Evolutionary conservation across 2,888 invertebrate species (phyloP).

Genomic region (Aphidoletes aphidimyza): DNA sequence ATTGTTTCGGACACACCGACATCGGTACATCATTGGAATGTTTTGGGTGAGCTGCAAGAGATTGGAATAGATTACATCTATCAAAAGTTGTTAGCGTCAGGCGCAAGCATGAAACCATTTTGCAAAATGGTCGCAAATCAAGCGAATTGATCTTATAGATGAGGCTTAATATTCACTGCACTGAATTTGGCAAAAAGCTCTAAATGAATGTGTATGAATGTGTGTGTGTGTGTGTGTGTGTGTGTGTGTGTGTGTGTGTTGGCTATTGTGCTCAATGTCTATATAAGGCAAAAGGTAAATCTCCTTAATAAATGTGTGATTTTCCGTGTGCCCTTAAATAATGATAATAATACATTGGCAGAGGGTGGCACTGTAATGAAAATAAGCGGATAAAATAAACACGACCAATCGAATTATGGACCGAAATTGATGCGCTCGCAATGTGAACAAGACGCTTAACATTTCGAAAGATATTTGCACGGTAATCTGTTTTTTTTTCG

Average conservation of each 20-base stretch:
- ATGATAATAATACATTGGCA: background rate
- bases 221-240: background rate
- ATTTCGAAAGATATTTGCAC: background rate
- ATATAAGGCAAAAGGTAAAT: background rate
- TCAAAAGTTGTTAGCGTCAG: background rate
- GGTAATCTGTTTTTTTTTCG: background rate
- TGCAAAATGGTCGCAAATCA: slow-evolving; percentile 11
- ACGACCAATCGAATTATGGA: background rate
- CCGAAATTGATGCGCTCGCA: slow-evolving; percentile 30
- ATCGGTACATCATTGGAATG: background rate
- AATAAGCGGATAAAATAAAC: background rate
- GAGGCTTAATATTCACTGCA: background rate
- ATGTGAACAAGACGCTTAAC: background rate
- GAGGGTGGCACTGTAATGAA: background rate
- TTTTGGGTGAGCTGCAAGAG: background rate
- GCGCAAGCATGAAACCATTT: background rate
- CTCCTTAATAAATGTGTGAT: slow-evolving; percentile 17
- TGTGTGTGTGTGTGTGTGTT: background rate
- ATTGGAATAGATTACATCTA: background rate
- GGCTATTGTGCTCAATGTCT: too few relatives aligned
- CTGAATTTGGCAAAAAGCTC: background rate
- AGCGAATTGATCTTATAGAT: slow-evolving; percentile 3
- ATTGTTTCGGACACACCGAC: too few relatives aligned
- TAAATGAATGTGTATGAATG: background rate
- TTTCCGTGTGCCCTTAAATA: background rate